Evolutionary conservation across 2,888 invertebrate genomes (phyloP).

Genomic region (Epirrhoe tristata): DNA sequence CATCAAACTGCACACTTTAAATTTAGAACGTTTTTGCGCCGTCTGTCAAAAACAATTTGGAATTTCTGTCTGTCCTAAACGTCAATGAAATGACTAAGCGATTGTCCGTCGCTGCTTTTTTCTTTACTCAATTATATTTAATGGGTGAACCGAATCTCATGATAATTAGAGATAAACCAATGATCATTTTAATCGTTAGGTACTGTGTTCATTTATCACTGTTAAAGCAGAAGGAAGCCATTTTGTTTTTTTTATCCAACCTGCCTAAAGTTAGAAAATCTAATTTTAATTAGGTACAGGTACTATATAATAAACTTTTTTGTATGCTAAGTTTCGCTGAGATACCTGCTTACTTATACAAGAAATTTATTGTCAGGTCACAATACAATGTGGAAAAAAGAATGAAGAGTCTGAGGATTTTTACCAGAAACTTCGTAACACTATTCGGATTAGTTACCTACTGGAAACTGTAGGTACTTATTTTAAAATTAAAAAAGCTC

Average conservation of each 20-base stretch:
- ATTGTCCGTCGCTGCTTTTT: not conserved
- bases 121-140: not conserved
- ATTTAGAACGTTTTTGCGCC: no score
- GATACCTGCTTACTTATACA: no score
- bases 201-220: not conserved
- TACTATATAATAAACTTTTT: not conserved
- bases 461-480: not conserved
- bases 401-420: no score
- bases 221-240: not conserved
- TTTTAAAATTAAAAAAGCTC: slow-evolving; percentile 28
- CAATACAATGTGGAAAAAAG: no score
- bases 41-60: no score
- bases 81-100: no score
- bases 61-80: no score
- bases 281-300: not conserved
- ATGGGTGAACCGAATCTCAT: not conserved
- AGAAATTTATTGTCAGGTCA: no score
- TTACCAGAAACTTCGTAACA: no score
- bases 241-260: not conserved
- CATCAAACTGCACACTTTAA: not conserved
- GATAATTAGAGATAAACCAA: not conserved
- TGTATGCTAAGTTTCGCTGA: no score
- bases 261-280: not conserved
- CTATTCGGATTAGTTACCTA: no score
- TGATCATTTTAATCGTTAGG: not conserved